Conservation (phyloP, 2,113 vertebrate species). For the Eolophus roseicapilla region DNA sequence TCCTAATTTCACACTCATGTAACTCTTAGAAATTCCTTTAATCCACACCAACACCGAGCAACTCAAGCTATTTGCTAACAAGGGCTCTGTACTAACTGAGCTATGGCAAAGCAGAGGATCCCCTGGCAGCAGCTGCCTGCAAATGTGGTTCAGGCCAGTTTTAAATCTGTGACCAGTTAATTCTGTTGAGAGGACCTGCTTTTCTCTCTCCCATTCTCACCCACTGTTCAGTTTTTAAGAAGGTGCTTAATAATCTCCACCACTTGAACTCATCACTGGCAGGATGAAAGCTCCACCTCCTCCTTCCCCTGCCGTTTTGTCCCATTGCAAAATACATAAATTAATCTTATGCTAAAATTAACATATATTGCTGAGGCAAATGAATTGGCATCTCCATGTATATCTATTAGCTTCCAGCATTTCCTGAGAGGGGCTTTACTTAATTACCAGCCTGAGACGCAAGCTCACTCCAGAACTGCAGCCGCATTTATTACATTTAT, state of each 20-base stretch:
- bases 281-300: neutral
- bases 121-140: neutral
- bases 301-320: neutral
- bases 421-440: constrained; percentile 40
- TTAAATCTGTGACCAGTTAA: neutral
- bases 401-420: constrained; percentile 30
- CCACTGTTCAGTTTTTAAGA: neutral
- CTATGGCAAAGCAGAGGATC: neutral
- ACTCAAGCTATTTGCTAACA: neutral
- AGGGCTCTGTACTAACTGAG: neutral
- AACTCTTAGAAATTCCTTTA: neutral
- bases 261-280: neutral
- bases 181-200: neutral
- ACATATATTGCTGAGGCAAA: constrained; percentile 38
- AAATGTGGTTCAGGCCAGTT: neutral
- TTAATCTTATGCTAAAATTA: constrained; percentile 35
- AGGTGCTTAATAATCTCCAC: neutral
- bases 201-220: neutral
- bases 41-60: neutral
- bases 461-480: neutral
- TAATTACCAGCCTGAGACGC: constrained; percentile 50
- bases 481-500: constrained; percentile 36
- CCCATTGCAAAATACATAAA: constrained; percentile 5
- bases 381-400: neutral
- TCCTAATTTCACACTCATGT: neutral